Evolutionary conservation across 2,888 invertebrate genomes (phyloP), one percentile per base, ranked within the genome.

Genomic region (Eledone cirrhosa): DNA sequence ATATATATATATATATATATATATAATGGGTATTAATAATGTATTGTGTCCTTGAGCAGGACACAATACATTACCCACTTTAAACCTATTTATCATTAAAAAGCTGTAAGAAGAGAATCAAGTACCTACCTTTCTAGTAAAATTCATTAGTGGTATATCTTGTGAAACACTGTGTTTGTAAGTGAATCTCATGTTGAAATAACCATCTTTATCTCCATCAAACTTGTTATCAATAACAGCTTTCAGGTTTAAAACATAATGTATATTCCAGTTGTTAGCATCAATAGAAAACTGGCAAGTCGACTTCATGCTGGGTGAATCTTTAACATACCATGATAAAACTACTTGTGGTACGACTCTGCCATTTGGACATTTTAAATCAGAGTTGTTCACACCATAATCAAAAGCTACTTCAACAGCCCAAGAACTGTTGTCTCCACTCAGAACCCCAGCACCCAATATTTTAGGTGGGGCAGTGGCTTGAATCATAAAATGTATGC

Each of bases 401-500:
- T 65, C 33, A 7, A 53, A 72, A 7, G 72, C 31, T 3, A 53
- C 63, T 8, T 81, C 27, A 2, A 24, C 47, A 11, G 81, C 77
- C 31, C 77, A 67, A 77, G 80, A 81, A 27, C 63, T 74, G 13
- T 80, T 72, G 16, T 78, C 14, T 22, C 77, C 48, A 65, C 77
- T 69, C 16, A 83, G 47, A n/a, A n/a, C 47, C 31, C 78, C 59
- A 24, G 81, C 75, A 78, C 83, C 82, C 19, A 83, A 53, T 16
- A 83, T 79, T 59, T 81, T 80, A 0, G 83, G 82, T 29, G 83
- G 83, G 16, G 82, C 83, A 41, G 82, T 81, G 16, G 78, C 77
- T n/a, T 48, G 31, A 14, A 83, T 31, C 19, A 63, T 67, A 13
- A 82, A 75, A 11, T 33, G 75, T 24, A 69, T 59, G 4, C 81